Evolutionary conservation across 2,888 invertebrate species (phyloP).

Genomic region (Megalurothrips usitatus): DNA sequence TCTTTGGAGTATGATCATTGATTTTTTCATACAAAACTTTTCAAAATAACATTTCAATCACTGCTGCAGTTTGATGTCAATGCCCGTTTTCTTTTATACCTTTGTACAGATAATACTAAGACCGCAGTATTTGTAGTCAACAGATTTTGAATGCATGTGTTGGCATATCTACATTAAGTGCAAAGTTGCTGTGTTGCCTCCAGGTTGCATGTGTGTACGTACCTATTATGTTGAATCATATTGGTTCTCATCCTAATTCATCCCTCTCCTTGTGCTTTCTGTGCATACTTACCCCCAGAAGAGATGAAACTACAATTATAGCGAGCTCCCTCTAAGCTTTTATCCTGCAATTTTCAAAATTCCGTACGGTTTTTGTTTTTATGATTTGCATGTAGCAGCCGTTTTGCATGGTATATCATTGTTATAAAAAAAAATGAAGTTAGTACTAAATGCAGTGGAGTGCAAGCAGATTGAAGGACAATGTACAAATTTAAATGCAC

Average conservation of each 20-base stretch:
- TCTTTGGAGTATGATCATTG: background rate
- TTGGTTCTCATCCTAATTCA: constrained; percentile 1
- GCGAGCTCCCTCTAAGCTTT: background rate
- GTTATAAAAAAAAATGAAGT: constrained; percentile 6
- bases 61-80: constrained; percentile 9
- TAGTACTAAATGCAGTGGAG: constrained; percentile 7
- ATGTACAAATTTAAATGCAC: constrained; percentile 10
- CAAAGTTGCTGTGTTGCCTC: constrained; percentile 22
- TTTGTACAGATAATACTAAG: constrained; percentile 25
- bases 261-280: constrained; percentile 23
- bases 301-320: background rate
- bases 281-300: constrained; percentile 16
- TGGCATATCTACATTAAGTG: constrained; percentile 22
- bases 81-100: constrained; percentile 11
- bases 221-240: constrained; percentile 23
- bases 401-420: constrained; percentile 19
- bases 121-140: constrained; percentile 23
- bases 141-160: constrained; percentile 21
- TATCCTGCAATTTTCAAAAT: constrained; percentile 17
- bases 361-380: constrained; percentile 21
- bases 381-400: constrained; percentile 24
- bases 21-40: background rate
- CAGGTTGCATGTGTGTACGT: constrained; percentile 24
- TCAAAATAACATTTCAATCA: background rate
- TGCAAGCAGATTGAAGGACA: background rate